Evolutionary conservation across 2,888 invertebrate species (phyloP), one percentile per base, ranked within the genome.

Genomic region (Leistus spinibarbis): DNA sequence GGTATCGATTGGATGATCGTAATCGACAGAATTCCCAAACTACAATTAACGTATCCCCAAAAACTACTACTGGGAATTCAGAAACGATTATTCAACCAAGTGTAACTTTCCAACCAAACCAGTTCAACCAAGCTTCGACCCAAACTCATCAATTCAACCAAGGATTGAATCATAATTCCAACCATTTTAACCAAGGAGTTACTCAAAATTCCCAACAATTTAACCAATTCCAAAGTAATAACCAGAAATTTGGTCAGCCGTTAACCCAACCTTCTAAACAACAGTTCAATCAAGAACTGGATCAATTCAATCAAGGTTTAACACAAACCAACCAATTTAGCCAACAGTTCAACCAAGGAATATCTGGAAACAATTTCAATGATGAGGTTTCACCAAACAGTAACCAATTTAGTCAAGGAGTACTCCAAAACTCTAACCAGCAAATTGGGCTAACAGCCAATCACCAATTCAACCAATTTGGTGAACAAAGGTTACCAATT

Each of bases 391-490:
- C 40, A 7, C 40, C 7, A 40, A 40, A 17, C 13, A 56, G 10
- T 17, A 57, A 57, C 13, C 63, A 63, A 22, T 63, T 22, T 17
- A 63, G n/a, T 63, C 22, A 20, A 23, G n/a, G 17, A 23, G 4
- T 20, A 22, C 22, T 17, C 5, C 40, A 40, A 40, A 40, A 40
- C 22, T 16, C 19, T n/a, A 23, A 88, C 27, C 86, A 82, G 78
- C 86, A 87, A 79, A 86, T 86, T 78, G 83, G 84, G 2, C 84
- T 85, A 75, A 87, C 87, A 78, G 87, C 88, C 78, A 88, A 87
- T 54, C 80, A 87, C 74, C 87, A 87, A 80, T 86, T 86, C 78
- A 87, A 87, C 10, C 86, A 81, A 76, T 79, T 76, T 81, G 87
- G 81, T 77, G 86, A 70, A 78, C 85, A 81, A 82, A 84, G 71